Base-by-base conservation (phyloP, 2,113 vertebrate species). In the Elgaria multicarinata region DNA sequence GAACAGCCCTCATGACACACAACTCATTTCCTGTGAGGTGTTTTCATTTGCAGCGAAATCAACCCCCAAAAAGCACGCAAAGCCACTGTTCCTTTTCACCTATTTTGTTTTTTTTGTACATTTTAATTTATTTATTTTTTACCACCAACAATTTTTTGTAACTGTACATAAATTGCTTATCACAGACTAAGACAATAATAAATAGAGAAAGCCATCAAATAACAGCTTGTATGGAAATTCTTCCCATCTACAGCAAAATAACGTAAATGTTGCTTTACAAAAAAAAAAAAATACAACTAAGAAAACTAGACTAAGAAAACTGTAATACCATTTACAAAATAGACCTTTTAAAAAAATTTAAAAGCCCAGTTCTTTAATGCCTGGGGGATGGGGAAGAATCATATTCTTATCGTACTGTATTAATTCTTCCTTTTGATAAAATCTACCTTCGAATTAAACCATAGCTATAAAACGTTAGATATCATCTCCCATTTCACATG, bases 121-220 rank as follows among this genome's bases (percentile, higher is more conserved):
- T 87, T 86, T 83, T 14, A 2, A n/a, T n/a, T 0, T 12, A 53
- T 77, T 87, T 90, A 50, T 67, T 85, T 86, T 83, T 81, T 77
- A 78, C 86, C 86, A 69, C 36, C 83, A 46, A 87, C 71, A 87
- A 36, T 46, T 71, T 84, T 78, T 72, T 36, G 28, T 66, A 36
- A 69, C 64, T 83, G 90, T 77, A 84, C 85, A 82, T 33, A 77
- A 90, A 87, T 80, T 50, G 85, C 84, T 75, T 39, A 26, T 53
- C 85, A 50, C 87, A 33, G 5, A 67, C 80, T 78, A 91, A 78
- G 42, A 84, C 80, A 83, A 77, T 80, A 90, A 90, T 90, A 87
- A 90, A 87, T 90, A 90, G 55, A 46, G 33, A 90, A 69, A 84
- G 22, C 81, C 44, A 39, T 83, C 69, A n/a, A 77, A 86, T 83